phyloP scores from a whole-genome alignment of 2,113 vertebrate genomes.

The Rhabdomys dilectus region DNA sequence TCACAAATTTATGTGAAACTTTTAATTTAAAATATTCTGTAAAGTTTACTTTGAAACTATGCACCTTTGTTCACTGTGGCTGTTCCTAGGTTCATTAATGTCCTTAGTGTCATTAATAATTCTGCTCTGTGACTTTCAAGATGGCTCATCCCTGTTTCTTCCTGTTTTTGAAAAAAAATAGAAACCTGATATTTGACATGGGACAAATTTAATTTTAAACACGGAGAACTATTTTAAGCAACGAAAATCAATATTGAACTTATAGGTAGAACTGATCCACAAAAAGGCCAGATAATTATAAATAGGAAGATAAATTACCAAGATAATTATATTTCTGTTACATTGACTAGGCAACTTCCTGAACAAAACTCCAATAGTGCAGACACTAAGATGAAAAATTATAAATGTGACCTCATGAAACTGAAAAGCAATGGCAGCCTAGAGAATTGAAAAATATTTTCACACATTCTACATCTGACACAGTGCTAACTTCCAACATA shows the following conservation, averaged over 20 bases:
- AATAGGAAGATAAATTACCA: not conserved
- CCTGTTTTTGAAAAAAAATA: not conserved
- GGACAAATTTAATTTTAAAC: not conserved
- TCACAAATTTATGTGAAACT: not conserved
- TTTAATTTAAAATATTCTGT: not conserved
- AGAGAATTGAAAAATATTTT: not conserved
- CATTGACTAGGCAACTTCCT: not conserved
- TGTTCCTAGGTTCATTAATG: too few relatives aligned
- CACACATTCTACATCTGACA: not conserved
- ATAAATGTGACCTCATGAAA: not conserved
- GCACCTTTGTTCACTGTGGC: not conserved
- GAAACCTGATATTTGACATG: not conserved
- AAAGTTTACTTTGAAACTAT: not conserved
- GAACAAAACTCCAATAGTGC: not conserved
- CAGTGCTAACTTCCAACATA: not conserved
- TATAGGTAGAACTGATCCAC: not conserved
- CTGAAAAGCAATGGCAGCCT: not conserved
- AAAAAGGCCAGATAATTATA: not conserved
- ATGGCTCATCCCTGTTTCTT: not conserved
- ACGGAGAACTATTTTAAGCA: not conserved
- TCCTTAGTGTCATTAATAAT: not conserved
- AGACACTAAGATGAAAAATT: not conserved
- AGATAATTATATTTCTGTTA: not conserved
- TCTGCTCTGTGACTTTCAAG: not conserved
- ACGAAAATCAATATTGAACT: not conserved